Conservation (phyloP, 1,140 invertebrate genomes). For the Drosophila mauritiana region DNA sequence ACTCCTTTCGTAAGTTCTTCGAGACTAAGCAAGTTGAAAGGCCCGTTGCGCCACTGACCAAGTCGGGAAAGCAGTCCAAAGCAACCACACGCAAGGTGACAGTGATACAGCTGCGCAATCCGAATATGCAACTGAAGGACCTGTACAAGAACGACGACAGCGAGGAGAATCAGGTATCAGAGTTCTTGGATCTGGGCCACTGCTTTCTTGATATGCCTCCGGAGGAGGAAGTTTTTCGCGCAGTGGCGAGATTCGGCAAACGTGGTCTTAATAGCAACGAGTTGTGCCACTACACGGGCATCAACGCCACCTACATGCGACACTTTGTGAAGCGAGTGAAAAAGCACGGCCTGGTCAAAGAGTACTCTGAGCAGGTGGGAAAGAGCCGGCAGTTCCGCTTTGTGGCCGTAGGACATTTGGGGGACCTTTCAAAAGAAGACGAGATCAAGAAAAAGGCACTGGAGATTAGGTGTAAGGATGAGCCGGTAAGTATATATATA, state of each 20-base stretch:
- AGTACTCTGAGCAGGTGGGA: slow-evolving; percentile 61
- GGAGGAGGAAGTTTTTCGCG: slow-evolving; percentile 58
- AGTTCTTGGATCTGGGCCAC: slow-evolving; percentile 46
- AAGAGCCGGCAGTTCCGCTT: slow-evolving; percentile 57
- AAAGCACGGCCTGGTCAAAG: slow-evolving; percentile 31
- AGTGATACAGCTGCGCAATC: slow-evolving; percentile 57
- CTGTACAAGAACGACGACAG: slow-evolving; percentile 85
- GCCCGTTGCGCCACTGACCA: not conserved
- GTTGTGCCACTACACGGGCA: slow-evolving; percentile 50
- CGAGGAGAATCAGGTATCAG: slow-evolving; percentile 84
- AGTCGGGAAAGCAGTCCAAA: slow-evolving; percentile 19
- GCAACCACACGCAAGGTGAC: slow-evolving; percentile 32
- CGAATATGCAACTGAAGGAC: slow-evolving; percentile 53
- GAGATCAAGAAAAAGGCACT: slow-evolving; percentile 21
- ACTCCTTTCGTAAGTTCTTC: slow-evolving; percentile 65
- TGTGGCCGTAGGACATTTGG: slow-evolving; percentile 25
- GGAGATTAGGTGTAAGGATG: slow-evolving; percentile 55
- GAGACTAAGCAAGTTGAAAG: slow-evolving; percentile 46
- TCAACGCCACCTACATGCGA: slow-evolving; percentile 44
- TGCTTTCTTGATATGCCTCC: slow-evolving; percentile 68
- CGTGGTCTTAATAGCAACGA: slow-evolving; percentile 63
- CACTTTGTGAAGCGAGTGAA: slow-evolving; percentile 50
- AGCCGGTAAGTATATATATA: slow-evolving; percentile 50
- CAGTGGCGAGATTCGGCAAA: slow-evolving; percentile 58
- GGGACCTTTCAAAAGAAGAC: slow-evolving; percentile 18